Conservation (phyloP, 2,797 vertebrate species). For the Sandelia bainsii region DNA sequence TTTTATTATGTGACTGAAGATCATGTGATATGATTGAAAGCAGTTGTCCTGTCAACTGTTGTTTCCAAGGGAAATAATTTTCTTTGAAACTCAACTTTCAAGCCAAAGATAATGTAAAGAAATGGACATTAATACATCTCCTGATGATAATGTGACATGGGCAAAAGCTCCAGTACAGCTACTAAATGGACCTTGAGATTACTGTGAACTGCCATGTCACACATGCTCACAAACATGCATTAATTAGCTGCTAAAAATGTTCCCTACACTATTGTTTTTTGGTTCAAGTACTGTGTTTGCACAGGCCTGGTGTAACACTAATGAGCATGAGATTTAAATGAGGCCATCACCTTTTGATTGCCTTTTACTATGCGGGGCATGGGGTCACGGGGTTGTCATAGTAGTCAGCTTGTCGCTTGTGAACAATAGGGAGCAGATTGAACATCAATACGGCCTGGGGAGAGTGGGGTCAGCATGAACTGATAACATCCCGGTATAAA, state of each 20-base stretch:
- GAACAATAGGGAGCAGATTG: conserved; percentile 61
- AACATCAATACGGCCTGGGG: conserved; percentile 31
- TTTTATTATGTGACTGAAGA: not conserved
- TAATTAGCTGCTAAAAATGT: too few relatives aligned
- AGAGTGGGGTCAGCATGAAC: not conserved
- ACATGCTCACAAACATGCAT: too few relatives aligned
- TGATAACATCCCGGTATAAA: not conserved
- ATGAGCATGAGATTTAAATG: conserved; percentile 15
- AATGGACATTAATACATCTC: too few relatives aligned
- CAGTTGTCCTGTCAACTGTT: too few relatives aligned
- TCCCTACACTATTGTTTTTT: not conserved
- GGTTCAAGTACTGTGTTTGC: not conserved
- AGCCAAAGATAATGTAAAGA: too few relatives aligned
- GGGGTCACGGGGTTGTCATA: conserved; percentile 24
- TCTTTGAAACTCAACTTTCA: too few relatives aligned
- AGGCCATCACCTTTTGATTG: conserved; percentile 24
- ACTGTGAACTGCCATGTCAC: too few relatives aligned
- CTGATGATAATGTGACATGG: too few relatives aligned
- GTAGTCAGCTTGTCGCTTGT: conserved; percentile 44
- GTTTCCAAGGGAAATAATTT: too few relatives aligned
- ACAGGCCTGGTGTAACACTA: not conserved
- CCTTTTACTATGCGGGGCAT: conserved; percentile 28
- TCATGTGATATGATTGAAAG: not conserved
- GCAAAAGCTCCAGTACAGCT: too few relatives aligned
- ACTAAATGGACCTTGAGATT: too few relatives aligned